phyloP scores from a whole-genome alignment of 2,113 vertebrate genomes.

The Tachuris rubrigastra region DNA sequence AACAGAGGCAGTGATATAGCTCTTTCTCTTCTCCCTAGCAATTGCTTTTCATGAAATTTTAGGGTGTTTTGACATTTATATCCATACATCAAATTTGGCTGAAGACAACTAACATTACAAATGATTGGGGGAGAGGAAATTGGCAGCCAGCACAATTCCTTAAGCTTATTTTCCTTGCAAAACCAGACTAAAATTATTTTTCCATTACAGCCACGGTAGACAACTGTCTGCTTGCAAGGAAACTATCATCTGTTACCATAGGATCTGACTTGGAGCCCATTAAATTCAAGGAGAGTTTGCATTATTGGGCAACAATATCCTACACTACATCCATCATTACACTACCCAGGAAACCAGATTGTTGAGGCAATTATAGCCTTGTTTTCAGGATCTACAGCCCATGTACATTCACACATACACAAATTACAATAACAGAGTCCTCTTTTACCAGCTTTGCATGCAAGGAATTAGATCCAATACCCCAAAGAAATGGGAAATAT shows the following conservation, averaged over 20 bases:
- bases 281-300: not conserved
- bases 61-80: not conserved
- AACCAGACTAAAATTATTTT: slow-evolving; percentile 36
- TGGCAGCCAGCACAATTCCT: not conserved
- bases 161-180: slow-evolving; percentile 20
- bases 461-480: not conserved
- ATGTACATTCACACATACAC: not conserved
- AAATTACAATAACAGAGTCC: not conserved
- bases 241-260: not conserved
- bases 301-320: not conserved
- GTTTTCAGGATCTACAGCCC: not conserved
- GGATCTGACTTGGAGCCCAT: not conserved
- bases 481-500: not conserved
- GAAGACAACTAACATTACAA: slow-evolving; percentile 11
- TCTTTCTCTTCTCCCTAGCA: not conserved
- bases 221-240: not conserved
- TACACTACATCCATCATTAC: not conserved
- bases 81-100: not conserved
- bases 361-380: not conserved
- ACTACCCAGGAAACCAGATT: not conserved
- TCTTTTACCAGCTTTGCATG: not conserved
- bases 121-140: not conserved
- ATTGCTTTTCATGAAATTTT: not conserved
- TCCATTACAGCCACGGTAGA: not conserved
- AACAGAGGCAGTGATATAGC: not conserved